Conservation (phyloP, 2,797 vertebrate species). For the Petrocephalus sullivani region DNA sequence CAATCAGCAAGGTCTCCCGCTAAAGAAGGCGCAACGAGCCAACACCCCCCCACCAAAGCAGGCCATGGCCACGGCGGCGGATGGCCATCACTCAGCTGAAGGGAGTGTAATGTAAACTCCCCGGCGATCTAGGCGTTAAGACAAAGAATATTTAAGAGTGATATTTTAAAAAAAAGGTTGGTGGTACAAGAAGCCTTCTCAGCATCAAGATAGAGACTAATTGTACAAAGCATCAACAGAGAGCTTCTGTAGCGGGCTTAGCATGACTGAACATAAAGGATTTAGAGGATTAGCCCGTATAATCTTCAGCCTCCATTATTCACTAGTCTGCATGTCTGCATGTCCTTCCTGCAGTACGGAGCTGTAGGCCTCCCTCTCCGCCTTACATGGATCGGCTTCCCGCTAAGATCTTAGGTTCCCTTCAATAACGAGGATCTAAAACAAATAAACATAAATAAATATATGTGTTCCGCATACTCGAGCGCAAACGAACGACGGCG, state of each 20-base stretch:
- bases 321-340: constrained; percentile 18
- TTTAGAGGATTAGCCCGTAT: constrained; percentile 34
- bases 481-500: not conserved
- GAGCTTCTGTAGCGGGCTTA: constrained; percentile 21
- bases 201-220: constrained; percentile 21
- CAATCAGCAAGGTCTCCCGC: not conserved
- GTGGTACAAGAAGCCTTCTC: not conserved
- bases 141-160: not conserved
- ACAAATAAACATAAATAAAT: not conserved
- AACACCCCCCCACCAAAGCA: not conserved
- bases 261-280: constrained; percentile 31
- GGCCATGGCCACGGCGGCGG: not conserved
- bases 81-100: not conserved
- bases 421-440: not conserved
- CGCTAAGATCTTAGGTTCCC: not conserved
- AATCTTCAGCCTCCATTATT: constrained; percentile 33
- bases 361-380: not conserved
- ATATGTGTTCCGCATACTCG: not conserved
- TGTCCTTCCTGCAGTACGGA: not conserved
- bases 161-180: not conserved
- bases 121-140: not conserved
- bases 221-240: constrained; percentile 8
- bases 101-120: not conserved
- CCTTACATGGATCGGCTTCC: not conserved
- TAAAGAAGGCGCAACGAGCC: not conserved